These are phyloP conservation scores for Boloria euphrosyne DNA, from an alignment of 2,888 invertebrate genomes.

Conservation along the genomic window DNA sequence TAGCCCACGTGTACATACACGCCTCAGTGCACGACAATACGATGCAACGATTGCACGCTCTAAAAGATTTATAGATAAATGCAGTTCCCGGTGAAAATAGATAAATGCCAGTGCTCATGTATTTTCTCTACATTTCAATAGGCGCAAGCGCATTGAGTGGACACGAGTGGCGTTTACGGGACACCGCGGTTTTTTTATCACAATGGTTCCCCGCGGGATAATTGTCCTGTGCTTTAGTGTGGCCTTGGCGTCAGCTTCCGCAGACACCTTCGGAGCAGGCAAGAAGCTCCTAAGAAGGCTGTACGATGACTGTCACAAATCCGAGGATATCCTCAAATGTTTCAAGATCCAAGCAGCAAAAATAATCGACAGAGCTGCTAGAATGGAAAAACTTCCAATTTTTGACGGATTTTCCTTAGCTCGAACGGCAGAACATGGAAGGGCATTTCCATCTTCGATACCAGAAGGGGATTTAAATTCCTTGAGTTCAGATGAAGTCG, in stretches of 20 bases:
- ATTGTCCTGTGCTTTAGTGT: conserved; percentile 68
- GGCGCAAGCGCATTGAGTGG: conserved; percentile 70
- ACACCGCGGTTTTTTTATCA: conserved; percentile 58
- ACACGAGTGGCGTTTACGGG: conserved; percentile 59
- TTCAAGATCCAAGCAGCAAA: conserved; percentile 87
- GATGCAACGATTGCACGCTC: conserved; percentile 83
- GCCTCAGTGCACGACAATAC: conserved; percentile 77
- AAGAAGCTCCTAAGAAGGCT: conserved; percentile 78
- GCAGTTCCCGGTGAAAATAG: conserved; percentile 83
- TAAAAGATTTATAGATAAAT: conserved; percentile 83
- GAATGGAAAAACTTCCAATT: conserved; percentile 83
- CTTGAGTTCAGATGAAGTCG: conserved; percentile 83
- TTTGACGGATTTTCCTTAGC: conserved; percentile 84
- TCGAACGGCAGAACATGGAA: conserved; percentile 68
- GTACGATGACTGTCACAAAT: conserved; percentile 84
- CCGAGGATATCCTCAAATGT: conserved; percentile 86
- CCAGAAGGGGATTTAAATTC: conserved; percentile 83
- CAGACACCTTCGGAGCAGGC: conserved; percentile 70
- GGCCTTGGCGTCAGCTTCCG: conserved; percentile 57
- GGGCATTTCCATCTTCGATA: conserved; percentile 75
- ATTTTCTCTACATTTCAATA: conserved; percentile 78
- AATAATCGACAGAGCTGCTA: conserved; percentile 84
- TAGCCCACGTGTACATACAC: conserved; percentile 55
- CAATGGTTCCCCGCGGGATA: conserved; percentile 73
- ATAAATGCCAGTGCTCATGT: conserved; percentile 80